Evolutionary conservation across 2,888 invertebrate genomes (phyloP), one percentile per base, ranked within the genome.

Genomic region (Bhutanitis thaidina): DNA sequence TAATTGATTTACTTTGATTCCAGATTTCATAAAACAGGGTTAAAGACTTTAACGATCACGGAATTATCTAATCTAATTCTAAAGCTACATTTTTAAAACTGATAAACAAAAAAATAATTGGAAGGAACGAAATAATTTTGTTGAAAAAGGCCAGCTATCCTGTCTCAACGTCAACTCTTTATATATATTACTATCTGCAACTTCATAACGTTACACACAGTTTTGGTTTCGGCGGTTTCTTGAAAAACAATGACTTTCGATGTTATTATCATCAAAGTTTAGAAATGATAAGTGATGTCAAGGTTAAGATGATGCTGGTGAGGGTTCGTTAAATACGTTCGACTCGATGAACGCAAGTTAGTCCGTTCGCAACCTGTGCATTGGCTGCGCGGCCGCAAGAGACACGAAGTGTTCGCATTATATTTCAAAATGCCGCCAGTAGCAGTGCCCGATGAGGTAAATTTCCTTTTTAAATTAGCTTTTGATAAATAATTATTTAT

Each of bases 401-500:
- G 35, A 51, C 44, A 34, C 55, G 36, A 53, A 39, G 52, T 43
- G 49, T 45, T 45, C 52, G 52, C 48, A 37, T 29, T 50, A 57
- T 49, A 52, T 59, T 48, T 46, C 57, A 64, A 62, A 54, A 90
- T 90, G 90, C 90, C 90, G 57, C 90, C 90, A 46, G 75, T 90
- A 55, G 81, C 89, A 25, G 70, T 88, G 55, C 77, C 78, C n/a
- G 74, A 80, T 36, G 84, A 87, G 75, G 90, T 89, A 69, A 72
- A 64, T 74, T 45, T 15, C 15, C 29, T 37, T 39, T 36, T 16
- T 30, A 13, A 39, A n/a, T 43, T 43, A 43, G 27, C 32, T 29
- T 44, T n/a, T 55, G 16, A n/a, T n/a, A n/a, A 25, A 29, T 25
- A 44, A 10, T 29, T 40, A 9, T 40, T n/a, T 35, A 27, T 16